Base-by-base conservation (phyloP, 2,888 invertebrate species). In the Megamerina dolium region DNA sequence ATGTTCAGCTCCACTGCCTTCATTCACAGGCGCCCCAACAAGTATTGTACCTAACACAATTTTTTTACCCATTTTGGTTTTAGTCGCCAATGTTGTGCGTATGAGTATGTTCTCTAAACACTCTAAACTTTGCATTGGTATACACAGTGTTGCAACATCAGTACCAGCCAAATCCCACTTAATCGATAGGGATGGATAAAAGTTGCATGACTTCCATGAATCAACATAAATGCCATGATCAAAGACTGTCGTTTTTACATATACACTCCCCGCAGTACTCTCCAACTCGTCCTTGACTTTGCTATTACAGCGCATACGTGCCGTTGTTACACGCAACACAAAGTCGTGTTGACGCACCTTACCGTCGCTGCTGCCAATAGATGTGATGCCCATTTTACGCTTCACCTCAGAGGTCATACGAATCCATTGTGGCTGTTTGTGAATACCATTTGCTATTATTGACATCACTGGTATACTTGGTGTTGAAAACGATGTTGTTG, bases 241-340 rank as follows among this genome's bases (percentile, higher is more conserved):
- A 49, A 82, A 77, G 47, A 85, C 79, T 0, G 82, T 81, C 45
- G 87, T 84, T 71, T 87, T 87, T 49, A 87, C 76, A 64, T 87
- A 87, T 57, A 87, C 75, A 41, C 81, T 82, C 26, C 64, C 61
- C n/a, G 67, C 69, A 8, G 64, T 64, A 29, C 59, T 60, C 50
- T 71, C 71, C 41, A 72, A 58, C 23, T 72, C 70, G 37, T 71
- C 71, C 54, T 71, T 72, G 3, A 68, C 70, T 53, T 69, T 70
- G 44, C 68, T 66, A 33, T 72, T 64, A 48, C 70, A 70, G 5
- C 71, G 60, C 70, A 71, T 68, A 41, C 67, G 61, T 2, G 69
- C 48, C 0, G 72, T 72, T 1, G 63, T 66, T 1, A 71, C 56
- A 26, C 60, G 63, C 3, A 71, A 49, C 14, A 56, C 45, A 1